Base-by-base conservation (phyloP, 2,797 vertebrate genomes). In the Meda fulgida region DNA sequence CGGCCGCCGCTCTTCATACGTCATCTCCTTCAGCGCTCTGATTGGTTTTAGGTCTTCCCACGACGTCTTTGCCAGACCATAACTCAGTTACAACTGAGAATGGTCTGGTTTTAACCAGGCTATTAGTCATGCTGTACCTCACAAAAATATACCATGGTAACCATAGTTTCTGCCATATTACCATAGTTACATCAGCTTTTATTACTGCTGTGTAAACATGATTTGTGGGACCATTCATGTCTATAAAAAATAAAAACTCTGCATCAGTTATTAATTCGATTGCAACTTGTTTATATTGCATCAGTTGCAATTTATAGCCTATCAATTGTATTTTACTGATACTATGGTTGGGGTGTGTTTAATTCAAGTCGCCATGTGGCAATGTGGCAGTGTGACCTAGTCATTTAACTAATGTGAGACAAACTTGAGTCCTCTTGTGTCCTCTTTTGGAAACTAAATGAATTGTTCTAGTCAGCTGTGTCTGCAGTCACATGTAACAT, bases 111-210 rank as follows among this genome's bases (percentile, higher is more conserved):
- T n/a, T n/a, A n/a, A n/a, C n/a, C n/a, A n/a, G n/a, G n/a, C n/a
- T n/a, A n/a, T 26, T 26, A 29, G 14, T 29, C 40, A 19, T 48
- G 43, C 40, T 48, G 8, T 29, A 48, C 16, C 4, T 72, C 26
- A 71, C 69, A 70, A 70, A 46, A 31, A 16, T 73, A 46, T 73
- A 31, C 70, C 70, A 19, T 8, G n/a, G n/a, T 73, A 46, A 46
- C 70, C 11, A 29, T 48, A 72, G 14, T 29, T 72, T 19, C 43
- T 48, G 16, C 23, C 7, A 48, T 16, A 72, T 48, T 31, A 46
- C 43, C 26, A 72, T 48, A 48, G 38, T 19, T 72, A 10, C 43
- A 38, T 3, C 16, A 38, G 34, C 29, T 75, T 34, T 77, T 76
- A 31, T 58, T 55, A n/a, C 21, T 6, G 3, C 73, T 76, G 48